A percentile compares a stretch with the other conserved stretches of the same genome.
Evolutionary conservation across 2,113 vertebrate species (phyloP).

Genomic region (Festucalex cinctus): DNA sequence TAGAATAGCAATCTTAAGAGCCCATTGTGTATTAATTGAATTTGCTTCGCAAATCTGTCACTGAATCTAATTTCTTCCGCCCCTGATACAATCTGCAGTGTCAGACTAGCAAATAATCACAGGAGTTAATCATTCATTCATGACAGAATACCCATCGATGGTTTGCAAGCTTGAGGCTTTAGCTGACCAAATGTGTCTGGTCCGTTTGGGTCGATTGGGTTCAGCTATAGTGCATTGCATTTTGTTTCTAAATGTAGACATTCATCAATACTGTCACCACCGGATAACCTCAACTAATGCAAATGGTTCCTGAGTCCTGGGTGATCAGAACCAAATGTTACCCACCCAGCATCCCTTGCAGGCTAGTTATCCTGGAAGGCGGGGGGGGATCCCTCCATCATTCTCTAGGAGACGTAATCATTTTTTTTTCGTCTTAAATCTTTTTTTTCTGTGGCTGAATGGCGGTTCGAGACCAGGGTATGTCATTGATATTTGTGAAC

Average conservation of each 20-base stretch:
- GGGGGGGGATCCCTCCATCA: not conserved
- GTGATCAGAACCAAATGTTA: conserved; percentile 6
- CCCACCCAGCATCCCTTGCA: not conserved
- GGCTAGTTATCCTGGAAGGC: not conserved
- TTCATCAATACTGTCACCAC: conserved; percentile 22
- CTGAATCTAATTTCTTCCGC: not conserved
- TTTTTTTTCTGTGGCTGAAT: too few relatives aligned
- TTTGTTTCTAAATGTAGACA: conserved; percentile 29
- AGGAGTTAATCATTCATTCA: conserved; percentile 2
- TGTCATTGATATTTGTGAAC: not conserved
- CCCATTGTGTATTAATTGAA: not conserved
- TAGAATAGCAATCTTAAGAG: not conserved
- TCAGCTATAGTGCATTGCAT: conserved; percentile 20
- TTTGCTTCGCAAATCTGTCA: not conserved
- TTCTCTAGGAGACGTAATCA: too few relatives aligned
- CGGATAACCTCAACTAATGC: conserved; percentile 9
- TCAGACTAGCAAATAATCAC: not conserved
- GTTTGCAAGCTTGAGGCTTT: conserved; percentile 28
- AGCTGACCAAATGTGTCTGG: conserved; percentile 21
- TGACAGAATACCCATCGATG: conserved; percentile 21
- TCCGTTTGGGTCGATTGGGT: conserved; percentile 36
- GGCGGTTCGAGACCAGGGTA: not conserved
- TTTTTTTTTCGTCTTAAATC: too few relatives aligned
- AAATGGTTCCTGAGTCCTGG: conserved; percentile 14
- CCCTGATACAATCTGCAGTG: not conserved